Evolutionary conservation across 2,888 invertebrate genomes (phyloP), one percentile per base, ranked within the genome.

Genomic region (Nymphalis urticae): DNA sequence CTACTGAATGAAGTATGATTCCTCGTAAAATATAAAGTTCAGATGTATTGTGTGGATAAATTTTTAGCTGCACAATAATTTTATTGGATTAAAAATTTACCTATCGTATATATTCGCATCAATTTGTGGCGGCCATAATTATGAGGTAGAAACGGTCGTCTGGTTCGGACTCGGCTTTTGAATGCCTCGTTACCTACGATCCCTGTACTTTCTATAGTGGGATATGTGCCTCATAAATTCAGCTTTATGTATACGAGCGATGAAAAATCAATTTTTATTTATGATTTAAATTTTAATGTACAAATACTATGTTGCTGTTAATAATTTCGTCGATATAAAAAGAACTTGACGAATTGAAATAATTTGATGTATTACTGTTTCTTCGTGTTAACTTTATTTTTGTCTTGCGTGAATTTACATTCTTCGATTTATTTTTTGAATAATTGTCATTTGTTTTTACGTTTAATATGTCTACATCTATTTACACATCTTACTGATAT

Each of bases 91-190:
- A 66, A 71, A 69, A 71, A 66, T 69, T 42, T 50, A 64, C 65
- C 63, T 66, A 59, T 69, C 56, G 50, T 21, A 67, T 71, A 66
- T 54, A 65, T 65, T 69, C 58, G 59, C 66, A 67, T 69, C 65
- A 67, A 67, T 73, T 67, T 67, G 72, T 69, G 65, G 73, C 70
- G 62, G 68, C 51, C 62, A 69, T 74, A 71, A 71, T 71, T 72
- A 71, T 70, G 61, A 68, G 59, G 68, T 64, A 54, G 64, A 62
- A 66, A 72, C 64, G 68, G 69, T 66, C 70, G 68, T 72, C 72
- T 72, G 72, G 64, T 69, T 60, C 64, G 58, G 72, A 62, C 70
- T 62, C 58, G 58, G 71, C 68, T 70, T 71, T 71, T 72, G 70
- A 72, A 68, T 69, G 66, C 58, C 61, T 68, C 71, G 71, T 68